These are phyloP conservation scores for Cyphomyrus plagiostoma DNA, from an alignment of 2,113 vertebrate species.

Conservation along the genomic window DNA sequence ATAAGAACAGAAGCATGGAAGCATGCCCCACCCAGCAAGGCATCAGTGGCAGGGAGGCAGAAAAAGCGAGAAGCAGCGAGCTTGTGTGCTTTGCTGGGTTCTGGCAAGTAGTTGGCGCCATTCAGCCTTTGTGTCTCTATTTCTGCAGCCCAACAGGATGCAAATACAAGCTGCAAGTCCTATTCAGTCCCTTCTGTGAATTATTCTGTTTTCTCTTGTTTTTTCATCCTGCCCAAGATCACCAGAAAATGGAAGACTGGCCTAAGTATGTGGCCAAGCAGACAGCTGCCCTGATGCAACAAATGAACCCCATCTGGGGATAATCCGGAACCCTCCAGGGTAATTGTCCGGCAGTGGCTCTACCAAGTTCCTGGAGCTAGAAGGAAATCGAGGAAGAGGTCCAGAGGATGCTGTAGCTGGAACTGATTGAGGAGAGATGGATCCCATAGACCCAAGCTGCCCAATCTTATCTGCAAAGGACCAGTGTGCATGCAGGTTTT, in stretches of 20 bases:
- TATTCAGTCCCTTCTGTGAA: background rate
- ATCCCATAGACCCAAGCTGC: background rate
- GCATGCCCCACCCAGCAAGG: background rate
- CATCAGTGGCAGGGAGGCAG: background rate
- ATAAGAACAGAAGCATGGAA: background rate
- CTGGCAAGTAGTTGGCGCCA: background rate
- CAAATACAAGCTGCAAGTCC: background rate
- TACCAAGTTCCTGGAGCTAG: background rate
- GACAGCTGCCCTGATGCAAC: background rate
- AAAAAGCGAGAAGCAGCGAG: background rate
- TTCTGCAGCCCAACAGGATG: background rate
- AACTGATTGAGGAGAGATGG: background rate
- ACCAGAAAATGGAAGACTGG: background rate
- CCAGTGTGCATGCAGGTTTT: background rate
- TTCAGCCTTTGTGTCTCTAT: background rate
- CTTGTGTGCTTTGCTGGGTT: background rate
- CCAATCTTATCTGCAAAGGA: background rate
- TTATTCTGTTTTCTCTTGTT: background rate
- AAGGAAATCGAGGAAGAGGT: background rate
- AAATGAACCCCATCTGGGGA: background rate
- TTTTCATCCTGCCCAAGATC: background rate
- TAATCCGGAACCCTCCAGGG: background rate
- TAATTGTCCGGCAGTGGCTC: background rate
- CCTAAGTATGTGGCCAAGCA: background rate
- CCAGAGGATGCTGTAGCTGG: background rate